phyloP scores from a whole-genome alignment of 2,888 invertebrate species.

The Xestia rhomboidea region DNA sequence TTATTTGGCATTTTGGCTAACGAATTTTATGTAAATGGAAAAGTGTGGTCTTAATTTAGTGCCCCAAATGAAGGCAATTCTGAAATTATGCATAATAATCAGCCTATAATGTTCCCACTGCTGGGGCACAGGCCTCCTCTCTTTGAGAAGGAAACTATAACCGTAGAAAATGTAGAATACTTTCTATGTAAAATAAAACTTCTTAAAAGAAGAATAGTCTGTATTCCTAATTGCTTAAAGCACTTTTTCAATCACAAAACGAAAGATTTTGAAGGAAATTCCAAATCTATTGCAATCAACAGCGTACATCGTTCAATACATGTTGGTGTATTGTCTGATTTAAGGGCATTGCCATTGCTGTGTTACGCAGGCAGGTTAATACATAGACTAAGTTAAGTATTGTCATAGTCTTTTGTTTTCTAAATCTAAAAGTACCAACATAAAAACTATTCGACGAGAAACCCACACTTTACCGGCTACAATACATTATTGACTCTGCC shows the following conservation, averaged over 20 bases:
- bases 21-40: conserved; percentile 5
- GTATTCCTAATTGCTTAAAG: background rate
- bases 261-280: background rate
- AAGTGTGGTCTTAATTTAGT: background rate
- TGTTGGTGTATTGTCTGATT: background rate
- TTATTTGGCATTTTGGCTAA: conserved; percentile 13
- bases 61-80: background rate
- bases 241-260: background rate
- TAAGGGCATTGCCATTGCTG: background rate
- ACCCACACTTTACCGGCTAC: background rate
- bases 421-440: too few species aligned
- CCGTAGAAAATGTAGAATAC: background rate
- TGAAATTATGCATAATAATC: background rate
- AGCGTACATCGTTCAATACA: background rate
- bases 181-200: background rate
- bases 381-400: background rate
- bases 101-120: too few species aligned
- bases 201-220: background rate
- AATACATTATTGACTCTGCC: background rate
- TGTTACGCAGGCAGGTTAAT: background rate
- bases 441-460: background rate
- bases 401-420: background rate
- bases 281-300: background rate
- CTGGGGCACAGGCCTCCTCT: too few species aligned
- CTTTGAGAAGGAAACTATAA: too few species aligned